Evolutionary conservation across 2,113 vertebrate species (phyloP), one percentile per base, ranked within the genome.

Genomic region (Pica pica): DNA sequence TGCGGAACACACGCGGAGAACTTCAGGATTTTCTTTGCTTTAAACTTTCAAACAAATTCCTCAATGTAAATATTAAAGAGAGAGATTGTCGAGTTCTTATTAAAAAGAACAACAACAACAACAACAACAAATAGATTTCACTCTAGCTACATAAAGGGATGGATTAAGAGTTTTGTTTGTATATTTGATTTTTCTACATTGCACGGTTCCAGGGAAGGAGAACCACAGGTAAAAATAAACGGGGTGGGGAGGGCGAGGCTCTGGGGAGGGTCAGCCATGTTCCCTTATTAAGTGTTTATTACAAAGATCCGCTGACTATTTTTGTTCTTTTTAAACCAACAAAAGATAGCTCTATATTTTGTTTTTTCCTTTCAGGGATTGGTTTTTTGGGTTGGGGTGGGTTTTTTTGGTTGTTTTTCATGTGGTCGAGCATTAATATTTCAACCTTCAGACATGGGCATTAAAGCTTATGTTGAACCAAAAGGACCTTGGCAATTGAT

Each of bases 131-230:
- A 96, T 98, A 98, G 97, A 97, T 98, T 98, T 98, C 98, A 92
- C 93, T 97, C 97, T 98, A 97, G 98, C 96, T 96, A 95, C 96
- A 83, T 94, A 97, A 96, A 97, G 94, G 97, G 95, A 96, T 96
- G 96, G 94, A 97, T 97, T 95, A 94, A 94, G 96, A 98, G 97
- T 97, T 98, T 96, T 97, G 98, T 98, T 98, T 98, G 98, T 98
- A 98, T 98, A 98, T 98, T 98, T 98, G 97, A 97, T 97, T 98
- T 98, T 98, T 98, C 97, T 98, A 98, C 97, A 94, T 94, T 98
- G 98, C 98, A 98, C 98, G 97, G 98, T 98, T 98, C 97, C 96
- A 96, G 96, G 97, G 96, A 84, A 97, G 96, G 96, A 98, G 98
- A 98, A 98, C 98, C 98, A 97, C 96, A 92, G 95, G 94, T 95